Base-by-base conservation (phyloP, 2,797 vertebrate species). In the Rhynchotus rufescens region DNA sequence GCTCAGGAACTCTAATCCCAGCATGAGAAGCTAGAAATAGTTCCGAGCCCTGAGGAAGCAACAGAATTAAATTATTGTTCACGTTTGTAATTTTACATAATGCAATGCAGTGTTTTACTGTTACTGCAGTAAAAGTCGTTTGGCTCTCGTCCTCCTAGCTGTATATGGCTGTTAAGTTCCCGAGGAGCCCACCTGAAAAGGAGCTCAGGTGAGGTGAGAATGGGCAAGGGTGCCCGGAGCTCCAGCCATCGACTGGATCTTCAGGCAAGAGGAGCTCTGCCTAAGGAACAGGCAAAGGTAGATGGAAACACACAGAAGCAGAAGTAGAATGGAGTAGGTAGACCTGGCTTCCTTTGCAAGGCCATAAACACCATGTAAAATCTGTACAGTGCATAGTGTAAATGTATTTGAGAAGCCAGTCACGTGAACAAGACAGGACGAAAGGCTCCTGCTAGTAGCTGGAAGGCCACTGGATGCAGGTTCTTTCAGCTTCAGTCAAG, bases 381-480 rank as follows among this genome's bases (percentile, higher is more conserved):
- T 6, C 22, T 49, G 38, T 21, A 4, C 4, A 10, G 30, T 32
- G 26, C 4, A 5, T 21, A 15, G 10, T 21, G 16, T 49, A 32
- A 78, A 67, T 49, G 15, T 32, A 72, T 59, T 81, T 92, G 73
- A 90, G 91, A 82, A 86, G 13, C 82, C 52, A 91, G 71, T 74
- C 34, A 75, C 86, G 75, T 42, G 1, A 68, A 30, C 42, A 68
- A 77, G 79, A 86, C 32, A 86, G 80, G 54, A 69, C 36, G 56
- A 77, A 86, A 64, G 10, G 26, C 10, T 90, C 93, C 67, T 34
- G 68, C 2, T 22, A 57, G 32, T n/a, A 11, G 15, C 44, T 36
- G 69, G 54, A 40, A 85, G 30, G 66, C 42, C 78, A 7, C 36
- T 69, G 62, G 2, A 10, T 80, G 23, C 82, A 17, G 36, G 32